A percentile compares a stretch with the other conserved stretches of the same genome.
phyloP scores from a whole-genome alignment of 2,888 invertebrate genomes.

The Agrochola lota region DNA sequence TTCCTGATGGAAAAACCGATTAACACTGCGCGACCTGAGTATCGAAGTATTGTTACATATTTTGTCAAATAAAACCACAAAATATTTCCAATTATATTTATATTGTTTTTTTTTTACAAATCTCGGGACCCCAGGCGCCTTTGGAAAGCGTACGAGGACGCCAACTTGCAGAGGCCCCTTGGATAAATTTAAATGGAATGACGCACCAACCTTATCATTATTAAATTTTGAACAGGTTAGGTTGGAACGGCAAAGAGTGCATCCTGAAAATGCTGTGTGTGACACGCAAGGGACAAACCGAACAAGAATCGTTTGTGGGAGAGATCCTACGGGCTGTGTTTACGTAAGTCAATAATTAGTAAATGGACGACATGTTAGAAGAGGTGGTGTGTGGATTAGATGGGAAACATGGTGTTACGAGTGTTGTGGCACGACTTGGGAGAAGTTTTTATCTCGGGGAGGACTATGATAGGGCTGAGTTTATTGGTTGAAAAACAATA shows the following conservation, averaged over 20 bases:
- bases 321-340: slow-evolving; percentile 92
- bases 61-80: no score
- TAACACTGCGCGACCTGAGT: not conserved
- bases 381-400: not conserved
- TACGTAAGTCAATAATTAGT: slow-evolving; percentile 88
- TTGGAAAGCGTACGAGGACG: no score
- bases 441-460: not conserved
- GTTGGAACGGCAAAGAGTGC: slow-evolving; percentile 90
- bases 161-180: no score
- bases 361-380: not conserved
- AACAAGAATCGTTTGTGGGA: slow-evolving; percentile 91
- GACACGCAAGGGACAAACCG: slow-evolving; percentile 82
- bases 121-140: no score
- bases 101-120: no score
- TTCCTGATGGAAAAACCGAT: not conserved
- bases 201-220: no score
- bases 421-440: not conserved
- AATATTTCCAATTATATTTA: no score
- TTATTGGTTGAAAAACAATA: not conserved
- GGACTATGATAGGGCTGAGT: not conserved
- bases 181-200: no score
- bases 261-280: slow-evolving; percentile 92
- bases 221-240: slow-evolving; percentile 81
- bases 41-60: not conserved
- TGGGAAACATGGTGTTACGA: not conserved